Evolutionary conservation across 2,888 invertebrate genomes (phyloP).

Genomic region (Synergus laeviventris): DNA sequence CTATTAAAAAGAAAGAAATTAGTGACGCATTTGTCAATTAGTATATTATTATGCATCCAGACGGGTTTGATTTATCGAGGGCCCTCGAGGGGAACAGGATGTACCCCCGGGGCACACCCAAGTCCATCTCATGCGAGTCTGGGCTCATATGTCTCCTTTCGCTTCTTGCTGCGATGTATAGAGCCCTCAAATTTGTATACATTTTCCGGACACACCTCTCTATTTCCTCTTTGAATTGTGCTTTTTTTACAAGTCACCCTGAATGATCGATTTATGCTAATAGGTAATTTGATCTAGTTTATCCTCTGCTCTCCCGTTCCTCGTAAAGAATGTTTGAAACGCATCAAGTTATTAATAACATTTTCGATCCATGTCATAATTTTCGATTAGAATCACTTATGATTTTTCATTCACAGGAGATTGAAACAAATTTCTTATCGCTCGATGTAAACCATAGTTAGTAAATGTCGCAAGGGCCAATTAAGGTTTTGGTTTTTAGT

Average conservation of each 20-base stretch:
- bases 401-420: neutral
- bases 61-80: conserved; percentile 64
- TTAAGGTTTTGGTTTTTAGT: neutral
- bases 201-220: conserved; percentile 18
- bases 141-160: conserved; percentile 4
- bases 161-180: conserved; percentile 6
- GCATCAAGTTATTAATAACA: too few relatives aligned
- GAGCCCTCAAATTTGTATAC: conserved; percentile 15
- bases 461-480: neutral
- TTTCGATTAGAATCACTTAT: neutral
- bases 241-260: neutral
- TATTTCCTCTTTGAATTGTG: conserved; percentile 11
- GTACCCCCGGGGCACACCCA: conserved; percentile 63
- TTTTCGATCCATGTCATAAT: too few relatives aligned
- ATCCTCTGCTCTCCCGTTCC: neutral
- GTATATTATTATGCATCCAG: conserved; percentile 63
- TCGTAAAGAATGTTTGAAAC: too few relatives aligned
- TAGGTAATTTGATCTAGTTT: neutral
- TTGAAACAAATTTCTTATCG: neutral
- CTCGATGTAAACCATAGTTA: neutral
- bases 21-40: conserved; percentile 63
- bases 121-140: conserved; percentile 49
- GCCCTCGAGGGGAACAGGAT: conserved; percentile 62
- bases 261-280: neutral
- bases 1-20: conserved; percentile 52